Evolutionary conservation across 2,888 invertebrate species (phyloP), one percentile per base, ranked within the genome.

Genomic region (Perizoma affinitatum): DNA sequence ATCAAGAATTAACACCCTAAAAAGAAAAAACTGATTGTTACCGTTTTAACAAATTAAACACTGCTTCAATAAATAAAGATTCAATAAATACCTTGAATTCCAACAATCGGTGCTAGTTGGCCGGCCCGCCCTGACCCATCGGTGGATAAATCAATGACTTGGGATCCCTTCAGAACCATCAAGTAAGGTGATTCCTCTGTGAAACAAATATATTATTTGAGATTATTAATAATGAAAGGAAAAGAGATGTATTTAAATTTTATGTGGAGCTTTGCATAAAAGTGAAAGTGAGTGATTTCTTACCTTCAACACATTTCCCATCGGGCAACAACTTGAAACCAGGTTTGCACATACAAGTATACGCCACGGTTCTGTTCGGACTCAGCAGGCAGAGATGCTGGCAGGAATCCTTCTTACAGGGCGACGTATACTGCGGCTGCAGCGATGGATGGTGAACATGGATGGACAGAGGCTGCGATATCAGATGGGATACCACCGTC

Each of bases 391-490:
- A 99, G 4, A 99, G 92, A 79, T 99, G 99, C 72, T 96, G 96
- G 78, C 99, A 99, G 0, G 84, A 56, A 45, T 73, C 84, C 9
- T 65, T 63, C 9, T 84, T 90, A 84, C 99, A 99, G 0, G 98
- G 98, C 67, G 96, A 96, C 0, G 93, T 86, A 10, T 94, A 93
- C 63, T 94, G 88, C 0, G 98, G 98, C 84, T 99, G 99, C 51
- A 99, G 90, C 0, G 98, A 97, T 0, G 98, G 97, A 86, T 99
- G 99, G 73, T 98, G 97, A 0, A 98, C 98, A 77, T 98, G 98
- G 65, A 99, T 97, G 6, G 98, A 98, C 5, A 99, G 93, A 0
- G 99, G 99, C 86, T 98, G 98, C 4, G 97, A 97, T 69, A 99
- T 98, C 58, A 98, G 91, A 83, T 98, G 98, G 0, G 97, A 98